Conservation (phyloP, 2,888 invertebrate species). For the Glyphotaelius pellucidus region DNA sequence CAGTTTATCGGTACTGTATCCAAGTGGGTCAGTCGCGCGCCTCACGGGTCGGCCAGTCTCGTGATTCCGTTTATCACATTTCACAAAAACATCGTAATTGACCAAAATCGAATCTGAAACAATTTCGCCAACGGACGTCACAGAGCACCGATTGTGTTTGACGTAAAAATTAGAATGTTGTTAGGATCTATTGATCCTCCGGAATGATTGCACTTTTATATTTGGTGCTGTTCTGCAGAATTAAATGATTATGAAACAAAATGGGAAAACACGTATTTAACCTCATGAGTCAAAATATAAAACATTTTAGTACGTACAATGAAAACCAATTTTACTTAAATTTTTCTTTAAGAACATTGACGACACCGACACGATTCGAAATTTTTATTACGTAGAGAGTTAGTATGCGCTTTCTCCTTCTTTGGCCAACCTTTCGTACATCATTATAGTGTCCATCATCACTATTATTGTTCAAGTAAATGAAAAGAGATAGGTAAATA, state of each 20-base stretch:
- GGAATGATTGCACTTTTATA: not conserved
- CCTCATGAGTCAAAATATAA: not conserved
- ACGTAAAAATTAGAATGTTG: constrained; percentile 5
- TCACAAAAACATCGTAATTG: constrained; percentile 25
- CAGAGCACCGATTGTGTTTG: not conserved
- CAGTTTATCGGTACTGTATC: no score
- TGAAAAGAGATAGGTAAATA: no score
- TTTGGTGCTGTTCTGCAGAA: not conserved
- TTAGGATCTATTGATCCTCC: not conserved
- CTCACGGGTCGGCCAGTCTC: not conserved
- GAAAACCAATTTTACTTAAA: not conserved
- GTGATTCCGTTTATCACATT: constrained; percentile 17
- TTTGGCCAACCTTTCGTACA: no score
- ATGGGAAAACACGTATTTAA: not conserved
- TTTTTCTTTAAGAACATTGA: not conserved
- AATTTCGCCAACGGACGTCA: not conserved
- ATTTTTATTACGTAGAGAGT: no score
- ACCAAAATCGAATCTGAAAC: constrained; percentile 36
- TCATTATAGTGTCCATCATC: no score
- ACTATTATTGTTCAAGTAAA: no score
- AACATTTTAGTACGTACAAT: not conserved
- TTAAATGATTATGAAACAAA: not conserved
- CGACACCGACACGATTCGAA: not conserved
- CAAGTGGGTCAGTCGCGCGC: constrained; percentile 5
- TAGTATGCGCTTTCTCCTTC: no score